Evolutionary conservation across 2,888 invertebrate species (phyloP).

Genomic region (Lacanobia oleracea): DNA sequence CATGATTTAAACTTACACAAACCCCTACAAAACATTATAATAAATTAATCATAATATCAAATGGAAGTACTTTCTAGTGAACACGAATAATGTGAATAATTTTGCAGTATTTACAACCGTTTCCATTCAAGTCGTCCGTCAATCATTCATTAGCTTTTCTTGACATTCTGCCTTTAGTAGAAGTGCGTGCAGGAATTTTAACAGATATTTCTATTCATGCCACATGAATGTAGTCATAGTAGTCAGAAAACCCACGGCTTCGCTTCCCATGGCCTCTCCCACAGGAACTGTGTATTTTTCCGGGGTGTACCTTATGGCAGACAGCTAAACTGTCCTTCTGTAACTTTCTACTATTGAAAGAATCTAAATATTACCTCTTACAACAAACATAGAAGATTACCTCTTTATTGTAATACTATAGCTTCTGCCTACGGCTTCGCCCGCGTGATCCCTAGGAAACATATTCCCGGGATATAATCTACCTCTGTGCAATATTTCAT

Average conservation of each 20-base stretch:
- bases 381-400: background rate
- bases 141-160: slow-evolving; percentile 22
- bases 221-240: background rate
- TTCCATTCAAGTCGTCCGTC: slow-evolving; percentile 15
- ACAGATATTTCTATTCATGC: slow-evolving; percentile 20
- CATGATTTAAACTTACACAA: no score
- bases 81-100: slow-evolving; percentile 12
- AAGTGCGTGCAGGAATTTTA: slow-evolving; percentile 40
- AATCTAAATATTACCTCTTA: background rate
- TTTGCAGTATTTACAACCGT: slow-evolving; percentile 13
- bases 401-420: no score
- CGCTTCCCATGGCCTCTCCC: no score
- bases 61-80: background rate
- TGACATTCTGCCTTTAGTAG: slow-evolving; percentile 27
- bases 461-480: no score
- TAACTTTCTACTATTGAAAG: background rate
- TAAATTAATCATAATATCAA: background rate
- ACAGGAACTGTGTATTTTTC: background rate
- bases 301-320: background rate
- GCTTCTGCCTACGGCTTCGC: no score
- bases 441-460: no score
- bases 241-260: background rate
- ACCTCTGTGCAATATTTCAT: no score
- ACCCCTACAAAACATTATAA: background rate
- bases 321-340: background rate